These are phyloP conservation scores for Phorcus lineatus DNA, from an alignment of 2,888 invertebrate species.

Conservation along the genomic window DNA sequence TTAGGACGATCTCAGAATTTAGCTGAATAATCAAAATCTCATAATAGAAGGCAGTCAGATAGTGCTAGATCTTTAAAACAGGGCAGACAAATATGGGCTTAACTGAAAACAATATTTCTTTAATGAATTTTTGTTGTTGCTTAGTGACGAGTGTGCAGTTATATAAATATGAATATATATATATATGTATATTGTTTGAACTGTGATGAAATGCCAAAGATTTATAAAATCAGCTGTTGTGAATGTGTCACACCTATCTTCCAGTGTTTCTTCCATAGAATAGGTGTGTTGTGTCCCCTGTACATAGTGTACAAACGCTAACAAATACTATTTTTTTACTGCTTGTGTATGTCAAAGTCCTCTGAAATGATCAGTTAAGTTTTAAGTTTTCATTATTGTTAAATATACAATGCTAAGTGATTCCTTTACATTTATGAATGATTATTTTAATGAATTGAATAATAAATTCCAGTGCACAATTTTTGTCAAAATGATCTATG, in stretches of 20 bases:
- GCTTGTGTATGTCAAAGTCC: neutral
- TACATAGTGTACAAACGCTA: constrained; percentile 11
- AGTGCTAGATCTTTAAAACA: neutral
- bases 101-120: neutral
- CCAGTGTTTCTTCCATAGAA: neutral
- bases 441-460: no score
- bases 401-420: no score
- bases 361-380: no score
- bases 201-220: constrained; percentile 11
- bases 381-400: no score
- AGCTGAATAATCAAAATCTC: constrained; percentile 5
- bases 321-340: constrained; percentile 11
- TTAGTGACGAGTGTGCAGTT: no score
- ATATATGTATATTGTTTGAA: neutral
- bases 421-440: no score
- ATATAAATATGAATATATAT: no score
- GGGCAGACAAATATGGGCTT: neutral
- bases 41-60: neutral
- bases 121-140: no score
- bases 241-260: neutral
- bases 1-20: neutral
- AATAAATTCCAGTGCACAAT: no score
- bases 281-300: neutral
- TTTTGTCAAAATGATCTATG: no score
- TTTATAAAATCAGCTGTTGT: neutral